phyloP scores from a whole-genome alignment of 2,113 vertebrate genomes.

The Sardina pilchardus region DNA sequence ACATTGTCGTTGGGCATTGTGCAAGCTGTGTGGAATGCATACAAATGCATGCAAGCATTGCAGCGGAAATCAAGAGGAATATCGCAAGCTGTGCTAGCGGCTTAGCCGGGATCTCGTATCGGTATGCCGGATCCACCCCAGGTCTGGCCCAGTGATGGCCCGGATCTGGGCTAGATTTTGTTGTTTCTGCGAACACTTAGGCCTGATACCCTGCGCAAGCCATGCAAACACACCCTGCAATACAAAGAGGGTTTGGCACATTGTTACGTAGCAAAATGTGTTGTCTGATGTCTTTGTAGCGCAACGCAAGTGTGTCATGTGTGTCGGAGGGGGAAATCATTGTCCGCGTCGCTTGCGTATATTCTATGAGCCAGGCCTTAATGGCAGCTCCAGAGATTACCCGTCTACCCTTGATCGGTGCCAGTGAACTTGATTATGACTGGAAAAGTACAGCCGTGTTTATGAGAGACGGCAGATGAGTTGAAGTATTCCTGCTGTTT shows the following conservation, averaged over 20 bases:
- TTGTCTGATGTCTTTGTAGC: no score
- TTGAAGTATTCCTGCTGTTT: background rate
- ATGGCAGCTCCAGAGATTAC: background rate
- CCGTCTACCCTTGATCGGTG: background rate
- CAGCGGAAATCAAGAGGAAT: background rate
- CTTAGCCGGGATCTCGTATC: background rate
- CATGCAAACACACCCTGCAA: no score
- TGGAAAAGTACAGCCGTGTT: background rate
- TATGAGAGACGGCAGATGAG: background rate
- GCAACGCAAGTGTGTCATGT: no score
- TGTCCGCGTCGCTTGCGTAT: no score
- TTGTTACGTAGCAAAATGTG: no score
- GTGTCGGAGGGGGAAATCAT: no score
- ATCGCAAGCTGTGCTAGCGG: background rate
- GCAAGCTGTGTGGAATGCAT: constrained; percentile 41
- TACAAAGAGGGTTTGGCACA: no score
- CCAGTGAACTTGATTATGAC: background rate
- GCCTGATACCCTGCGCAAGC: no score
- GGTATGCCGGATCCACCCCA: background rate
- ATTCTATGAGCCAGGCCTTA: no score
- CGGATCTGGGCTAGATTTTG: background rate
- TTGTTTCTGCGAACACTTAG: no score
- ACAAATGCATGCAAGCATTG: constrained; percentile 24
- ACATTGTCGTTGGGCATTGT: constrained; percentile 18
- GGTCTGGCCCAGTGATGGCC: background rate